Base-by-base conservation (phyloP, 2,797 vertebrate species). In the Gastrophryne carolinensis region DNA sequence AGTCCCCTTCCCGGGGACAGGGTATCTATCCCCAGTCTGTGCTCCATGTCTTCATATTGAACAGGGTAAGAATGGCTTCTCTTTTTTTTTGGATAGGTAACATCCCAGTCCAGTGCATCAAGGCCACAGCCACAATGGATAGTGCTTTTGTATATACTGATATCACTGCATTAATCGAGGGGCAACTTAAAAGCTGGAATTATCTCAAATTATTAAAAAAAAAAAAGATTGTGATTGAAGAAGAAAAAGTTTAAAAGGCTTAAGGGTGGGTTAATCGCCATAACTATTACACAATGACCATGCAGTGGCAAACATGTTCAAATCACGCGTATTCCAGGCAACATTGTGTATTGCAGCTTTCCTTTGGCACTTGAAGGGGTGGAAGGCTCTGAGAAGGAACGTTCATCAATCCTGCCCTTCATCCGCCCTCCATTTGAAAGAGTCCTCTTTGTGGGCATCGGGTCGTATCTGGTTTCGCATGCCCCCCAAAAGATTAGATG, bases 391-490 rank as follows among this genome's bases (percentile, higher is more conserved):
- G 32, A 39, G 41, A 12, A 15, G 9, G 0, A 9, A 3, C 1
- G 0, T 0, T 19, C 1, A 34, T 93, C 89, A 96, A 82, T 96
- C 94, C 84, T 94, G 94, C 79, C 87, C 56, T 4, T 95, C 94
- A 13, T 96, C 95, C 0, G 88, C 91, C 34, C 95, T 94, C 95
- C 95, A 96, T 87, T 98, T 98, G 63, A 95, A 89, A 34, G 94
- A 90, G 66, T 97, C 95, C 83, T 96, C 95, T 80, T 96, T 96
- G 29, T 94, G 90, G 0, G 95, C 95, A 0, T 97, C 95, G 0
- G 95, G 95, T 80, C 95, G 93, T 84, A 98, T 98, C 91, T 98
- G 95, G 88, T 98, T 97, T 27, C 95, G 86, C 94, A 97, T 98
- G 30, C 95, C 95, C 1, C 95, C 95, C 0, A 98, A 91, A 32